Evolutionary conservation across 2,888 invertebrate genomes (phyloP), one percentile per base, ranked within the genome.

Genomic region (Omphaloscelis lunosa): DNA sequence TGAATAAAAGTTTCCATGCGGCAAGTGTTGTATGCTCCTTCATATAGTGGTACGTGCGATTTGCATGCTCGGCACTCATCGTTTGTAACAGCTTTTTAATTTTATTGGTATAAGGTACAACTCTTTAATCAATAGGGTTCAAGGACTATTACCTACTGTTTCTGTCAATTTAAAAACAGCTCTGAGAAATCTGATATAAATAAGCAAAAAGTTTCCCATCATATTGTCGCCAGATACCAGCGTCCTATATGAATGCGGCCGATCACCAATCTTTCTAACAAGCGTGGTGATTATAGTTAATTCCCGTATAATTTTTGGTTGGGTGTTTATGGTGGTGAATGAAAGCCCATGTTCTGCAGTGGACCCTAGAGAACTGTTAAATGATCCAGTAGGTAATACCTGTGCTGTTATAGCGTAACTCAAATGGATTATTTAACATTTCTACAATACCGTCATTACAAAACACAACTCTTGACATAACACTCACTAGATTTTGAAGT

Each of bases 1-100:
- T 66, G 83, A 82, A 83, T 83, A 80, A 88, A 88, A 90, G 83
- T 85, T 82, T 72, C 53, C 23, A 72, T 65, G 75, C 17, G 20
- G 41, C 39, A 48, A 62, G 53, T 34, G 62, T 29, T 53, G 29
- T 39, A 51, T 56, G 68, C 72, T 74, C 58, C 56, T 77, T 73
- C 68, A 75, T 82, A 66, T 23, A 73, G 39, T 63, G 51, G 72
- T 69, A 56, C 48, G 61, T n/a, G 45, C 48, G 68, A 76, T 85
- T 79, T 85, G 69, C 81, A 81, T 67, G 85, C 62, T 70, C 73
- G 77, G 86, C 85, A 76, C 58, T 79, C 78, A 74, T 76, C 67
- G 62, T 62, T 34, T 65, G 69, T 72, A 71, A 62, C 66, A 23
- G 59, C 23, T 76, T 86, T 83, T 83, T 79, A 61, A 77, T 70